A percentile compares a stretch with the other conserved stretches of the same genome.
phyloP scores from a whole-genome alignment of 2,888 invertebrate species.

The Salticus scenicus region DNA sequence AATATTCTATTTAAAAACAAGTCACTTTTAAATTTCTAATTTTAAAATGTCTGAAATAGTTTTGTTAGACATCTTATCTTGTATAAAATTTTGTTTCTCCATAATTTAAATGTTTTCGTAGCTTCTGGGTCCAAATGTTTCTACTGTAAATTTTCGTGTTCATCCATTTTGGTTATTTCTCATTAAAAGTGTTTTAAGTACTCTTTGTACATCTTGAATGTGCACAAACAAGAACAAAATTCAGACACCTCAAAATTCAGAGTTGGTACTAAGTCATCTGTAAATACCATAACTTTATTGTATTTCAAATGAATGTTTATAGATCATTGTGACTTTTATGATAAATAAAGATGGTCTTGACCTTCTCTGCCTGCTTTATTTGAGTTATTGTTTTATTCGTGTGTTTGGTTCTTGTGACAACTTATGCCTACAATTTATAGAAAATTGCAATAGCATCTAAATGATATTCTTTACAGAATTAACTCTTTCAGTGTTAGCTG shows the following conservation, averaged over 20 bases:
- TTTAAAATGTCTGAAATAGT: too few relatives aligned
- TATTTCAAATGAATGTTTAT: conserved; percentile 67
- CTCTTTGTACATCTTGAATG: conserved; percentile 24
- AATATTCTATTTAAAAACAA: too few relatives aligned
- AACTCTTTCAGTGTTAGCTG: too few relatives aligned
- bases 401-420: too few relatives aligned
- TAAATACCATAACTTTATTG: conserved; percentile 53
- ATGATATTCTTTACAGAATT: too few relatives aligned
- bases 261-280: conserved; percentile 63
- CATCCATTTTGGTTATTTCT: background rate
- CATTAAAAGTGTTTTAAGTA: background rate
- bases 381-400: too few relatives aligned
- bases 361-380: conserved; percentile 25
- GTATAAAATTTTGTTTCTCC: background rate
- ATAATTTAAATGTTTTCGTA: conserved; percentile 13
- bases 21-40: too few relatives aligned
- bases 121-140: conserved; percentile 57
- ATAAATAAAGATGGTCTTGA: conserved; percentile 59
- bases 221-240: conserved; percentile 60
- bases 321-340: conserved; percentile 69
- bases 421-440: too few relatives aligned
- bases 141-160: conserved; percentile 32
- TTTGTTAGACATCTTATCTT: background rate
- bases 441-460: too few relatives aligned
- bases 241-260: conserved; percentile 40